phyloP scores from a whole-genome alignment of 1,140 invertebrate species.

The Drosophila nannoptera region DNA sequence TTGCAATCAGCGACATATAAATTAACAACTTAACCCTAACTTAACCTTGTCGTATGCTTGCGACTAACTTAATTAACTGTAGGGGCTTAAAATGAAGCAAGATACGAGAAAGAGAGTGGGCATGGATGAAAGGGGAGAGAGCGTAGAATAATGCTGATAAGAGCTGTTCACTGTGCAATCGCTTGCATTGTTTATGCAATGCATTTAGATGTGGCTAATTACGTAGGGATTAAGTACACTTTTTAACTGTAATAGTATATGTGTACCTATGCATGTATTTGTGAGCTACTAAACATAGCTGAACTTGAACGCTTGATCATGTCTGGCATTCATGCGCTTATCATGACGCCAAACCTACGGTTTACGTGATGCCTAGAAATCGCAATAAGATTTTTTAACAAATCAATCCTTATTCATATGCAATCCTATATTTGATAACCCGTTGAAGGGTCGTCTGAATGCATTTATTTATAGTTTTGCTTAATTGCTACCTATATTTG shows the following conservation, averaged over 20 bases:
- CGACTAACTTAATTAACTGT: conserved; percentile 9
- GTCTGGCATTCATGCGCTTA: conserved; percentile 65
- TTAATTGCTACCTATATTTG: conserved; percentile 39
- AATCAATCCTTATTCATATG: conserved; percentile 38
- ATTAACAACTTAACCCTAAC: conserved; percentile 7
- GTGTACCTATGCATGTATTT: conserved; percentile 3
- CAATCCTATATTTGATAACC: conserved; percentile 50
- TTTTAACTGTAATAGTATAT: not conserved
- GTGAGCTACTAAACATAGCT: conserved; percentile 24
- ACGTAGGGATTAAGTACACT: conserved; percentile 45
- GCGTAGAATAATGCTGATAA: conserved; percentile 37
- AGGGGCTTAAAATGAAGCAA: not conserved
- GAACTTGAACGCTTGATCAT: conserved; percentile 67
- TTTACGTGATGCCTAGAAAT: conserved; percentile 38
- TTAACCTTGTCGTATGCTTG: conserved; percentile 57
- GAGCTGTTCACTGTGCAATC: conserved; percentile 26
- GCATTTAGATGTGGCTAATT: conserved; percentile 53
- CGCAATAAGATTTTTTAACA: conserved; percentile 21
- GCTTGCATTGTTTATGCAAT: conserved; percentile 50
- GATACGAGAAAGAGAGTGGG: not conserved
- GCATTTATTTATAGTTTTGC: conserved; percentile 39
- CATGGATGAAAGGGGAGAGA: not conserved
- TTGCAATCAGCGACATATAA: not conserved
- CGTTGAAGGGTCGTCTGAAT: conserved; percentile 26
- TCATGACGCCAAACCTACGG: conserved; percentile 43